Conservation (phyloP, 2,113 vertebrate species). For the Osmerus mordax region DNA sequence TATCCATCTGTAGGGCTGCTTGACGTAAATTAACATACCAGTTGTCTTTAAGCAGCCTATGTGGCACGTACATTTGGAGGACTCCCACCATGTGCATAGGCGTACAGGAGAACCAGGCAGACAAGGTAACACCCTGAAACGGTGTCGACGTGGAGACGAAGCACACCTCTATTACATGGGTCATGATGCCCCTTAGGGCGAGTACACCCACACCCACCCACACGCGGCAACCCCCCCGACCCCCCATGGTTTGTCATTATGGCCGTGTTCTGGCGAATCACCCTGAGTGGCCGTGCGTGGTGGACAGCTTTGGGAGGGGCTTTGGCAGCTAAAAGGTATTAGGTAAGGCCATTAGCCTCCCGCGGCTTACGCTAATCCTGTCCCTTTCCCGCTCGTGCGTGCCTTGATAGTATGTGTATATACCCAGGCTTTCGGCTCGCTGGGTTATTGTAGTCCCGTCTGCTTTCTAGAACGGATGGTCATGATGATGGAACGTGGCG, state of each 20-base stretch:
- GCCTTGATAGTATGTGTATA: neutral
- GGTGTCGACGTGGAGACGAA: conserved; percentile 5
- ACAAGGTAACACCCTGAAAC: neutral
- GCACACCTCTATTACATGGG: conserved; percentile 47
- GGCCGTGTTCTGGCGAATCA: neutral
- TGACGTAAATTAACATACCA: too few relatives aligned
- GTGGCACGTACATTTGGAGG: too few relatives aligned
- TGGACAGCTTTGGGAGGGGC: conserved; percentile 65
- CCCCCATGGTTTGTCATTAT: conserved; percentile 14
- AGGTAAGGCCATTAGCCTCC: conserved; percentile 65
- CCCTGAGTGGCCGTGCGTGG: conserved; percentile 12
- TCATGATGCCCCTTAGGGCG: conserved; percentile 17
- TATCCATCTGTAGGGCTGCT: too few relatives aligned
- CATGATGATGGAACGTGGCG: conserved; percentile 72
- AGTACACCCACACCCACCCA: neutral
- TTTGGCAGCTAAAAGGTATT: conserved; percentile 67
- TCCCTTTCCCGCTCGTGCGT: conserved; percentile 25
- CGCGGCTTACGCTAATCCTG: conserved; percentile 73
- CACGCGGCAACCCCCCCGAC: neutral
- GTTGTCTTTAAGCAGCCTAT: too few relatives aligned
- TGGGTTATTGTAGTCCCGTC: too few relatives aligned
- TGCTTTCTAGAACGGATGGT: conserved; percentile 29
- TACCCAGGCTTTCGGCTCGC: too few relatives aligned
- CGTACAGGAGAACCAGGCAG: neutral
- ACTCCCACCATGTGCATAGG: too few relatives aligned